A percentile compares a stretch with the other conserved stretches of the same genome.
These are phyloP conservation scores for Didymodactylos carnosus DNA, from an alignment of 2,888 invertebrate species.

Conservation along the genomic window DNA sequence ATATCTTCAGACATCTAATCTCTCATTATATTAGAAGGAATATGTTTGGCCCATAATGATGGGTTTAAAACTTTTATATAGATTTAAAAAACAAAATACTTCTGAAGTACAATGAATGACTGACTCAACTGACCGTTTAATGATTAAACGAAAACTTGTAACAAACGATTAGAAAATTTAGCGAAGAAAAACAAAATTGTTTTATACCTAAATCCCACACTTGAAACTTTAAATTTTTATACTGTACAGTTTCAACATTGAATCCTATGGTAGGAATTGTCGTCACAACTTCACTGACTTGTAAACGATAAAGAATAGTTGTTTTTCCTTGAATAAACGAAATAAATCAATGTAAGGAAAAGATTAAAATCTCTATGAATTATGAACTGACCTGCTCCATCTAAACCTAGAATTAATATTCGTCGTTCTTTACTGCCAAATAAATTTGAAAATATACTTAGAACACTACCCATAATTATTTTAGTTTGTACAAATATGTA, in stretches of 20 bases:
- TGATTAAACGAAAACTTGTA: too few species aligned
- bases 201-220: slow-evolving; percentile 98
- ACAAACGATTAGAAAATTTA: too few species aligned
- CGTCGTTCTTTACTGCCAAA: slow-evolving; percentile 99
- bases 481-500: too few species aligned
- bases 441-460: slow-evolving; percentile 85
- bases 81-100: too few species aligned
- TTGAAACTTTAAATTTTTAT: slow-evolving; percentile 99
- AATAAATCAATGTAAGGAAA: not conserved
- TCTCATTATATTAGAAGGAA: slow-evolving; percentile 52
- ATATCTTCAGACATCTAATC: not conserved
- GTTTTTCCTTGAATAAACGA: slow-evolving; percentile 47
- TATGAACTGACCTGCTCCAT: slow-evolving; percentile 58
- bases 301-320: slow-evolving; percentile 83
- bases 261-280: slow-evolving; percentile 81
- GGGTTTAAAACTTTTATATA: too few species aligned
- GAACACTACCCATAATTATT: slow-evolving; percentile 68
- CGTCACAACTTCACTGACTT: slow-evolving; percentile 94
- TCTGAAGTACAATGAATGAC: too few species aligned
- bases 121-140: too few species aligned
- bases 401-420: slow-evolving; percentile 92
- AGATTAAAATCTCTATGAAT: not conserved
- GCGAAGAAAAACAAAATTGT: too few species aligned
- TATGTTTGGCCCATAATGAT: slow-evolving; percentile 97
- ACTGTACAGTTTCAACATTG: slow-evolving; percentile 97